These are phyloP conservation scores for Nasonia oneida DNA, from an alignment of 2,888 invertebrate genomes.

Conservation along the genomic window DNA sequence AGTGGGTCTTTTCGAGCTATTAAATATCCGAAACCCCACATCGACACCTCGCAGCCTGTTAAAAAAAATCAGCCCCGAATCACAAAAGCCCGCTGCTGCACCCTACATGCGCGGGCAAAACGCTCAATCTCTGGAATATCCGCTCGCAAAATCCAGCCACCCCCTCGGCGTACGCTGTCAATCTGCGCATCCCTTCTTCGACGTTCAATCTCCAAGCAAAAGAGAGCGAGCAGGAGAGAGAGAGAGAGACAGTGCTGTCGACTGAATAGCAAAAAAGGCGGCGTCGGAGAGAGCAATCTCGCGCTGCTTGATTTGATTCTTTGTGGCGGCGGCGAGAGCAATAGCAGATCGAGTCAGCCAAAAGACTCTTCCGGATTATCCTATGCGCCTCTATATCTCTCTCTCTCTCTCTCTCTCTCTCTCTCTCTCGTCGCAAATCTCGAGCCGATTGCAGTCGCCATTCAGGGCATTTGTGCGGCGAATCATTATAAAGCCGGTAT, in stretches of 20 bases:
- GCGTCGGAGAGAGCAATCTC: conserved; percentile 66
- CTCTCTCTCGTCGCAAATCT: conserved; percentile 26
- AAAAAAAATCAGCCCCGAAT: not conserved
- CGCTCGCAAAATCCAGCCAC: not conserved
- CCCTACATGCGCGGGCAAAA: not conserved
- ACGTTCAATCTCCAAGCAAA: conserved; percentile 16
- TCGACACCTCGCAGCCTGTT: not conserved
- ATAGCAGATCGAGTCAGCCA: conserved; percentile 73
- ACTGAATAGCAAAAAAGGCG: conserved; percentile 24
- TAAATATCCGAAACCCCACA: not conserved
- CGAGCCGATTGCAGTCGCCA: conserved; percentile 50
- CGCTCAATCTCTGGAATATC: conserved; percentile 1
- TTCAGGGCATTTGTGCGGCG: conserved; percentile 45
- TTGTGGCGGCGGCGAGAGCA: conserved; percentile 74
- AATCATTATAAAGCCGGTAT: conserved; percentile 50
- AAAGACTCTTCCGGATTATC: conserved; percentile 73
- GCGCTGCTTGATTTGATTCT: conserved; percentile 70
- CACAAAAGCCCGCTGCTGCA: not conserved
- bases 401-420: conserved; percentile 48
- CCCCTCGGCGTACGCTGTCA: not conserved
- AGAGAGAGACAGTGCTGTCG: no score
- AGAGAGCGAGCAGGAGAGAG: not conserved
- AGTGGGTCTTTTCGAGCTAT: no score
- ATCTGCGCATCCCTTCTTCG: not conserved
- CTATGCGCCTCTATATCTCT: conserved; percentile 63